phyloP scores from a whole-genome alignment of 2,113 vertebrate genomes.

The Trichechus manatus region DNA sequence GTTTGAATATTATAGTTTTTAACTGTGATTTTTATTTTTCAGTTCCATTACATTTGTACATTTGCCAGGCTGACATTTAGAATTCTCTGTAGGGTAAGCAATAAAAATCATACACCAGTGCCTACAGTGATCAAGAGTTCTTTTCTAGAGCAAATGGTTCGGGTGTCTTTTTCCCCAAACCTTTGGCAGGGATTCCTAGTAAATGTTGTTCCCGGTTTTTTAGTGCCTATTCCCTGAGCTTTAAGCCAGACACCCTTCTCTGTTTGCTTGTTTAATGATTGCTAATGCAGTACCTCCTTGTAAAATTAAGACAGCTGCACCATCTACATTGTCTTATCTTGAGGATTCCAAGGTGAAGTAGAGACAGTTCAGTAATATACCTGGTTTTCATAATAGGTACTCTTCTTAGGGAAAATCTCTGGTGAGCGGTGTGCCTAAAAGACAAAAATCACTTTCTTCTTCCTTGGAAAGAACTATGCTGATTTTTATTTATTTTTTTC shows the following conservation, averaged over 20 bases:
- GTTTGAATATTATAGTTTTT: conserved; percentile 53
- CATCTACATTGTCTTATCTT: not conserved
- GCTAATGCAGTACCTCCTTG: not conserved
- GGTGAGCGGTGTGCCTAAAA: not conserved
- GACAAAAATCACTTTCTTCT: conserved; percentile 18
- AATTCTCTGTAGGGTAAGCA: not conserved
- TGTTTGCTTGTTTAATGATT: conserved; percentile 21
- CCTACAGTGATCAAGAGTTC: not conserved
- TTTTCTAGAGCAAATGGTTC: not conserved
- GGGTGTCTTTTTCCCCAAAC: not conserved
- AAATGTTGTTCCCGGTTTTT: not conserved
- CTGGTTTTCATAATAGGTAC: not conserved
- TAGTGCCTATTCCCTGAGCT: not conserved
- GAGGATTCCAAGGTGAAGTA: conserved; percentile 27
- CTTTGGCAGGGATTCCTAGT: conserved; percentile 3
- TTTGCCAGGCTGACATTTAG: not conserved
- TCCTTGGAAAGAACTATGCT: conserved; percentile 30
- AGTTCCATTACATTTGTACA: conserved; percentile 12
- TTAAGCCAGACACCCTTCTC: not conserved
- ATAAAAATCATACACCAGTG: conserved; percentile 15
- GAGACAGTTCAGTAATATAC: not conserved
- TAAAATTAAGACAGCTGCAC: conserved; percentile 27
- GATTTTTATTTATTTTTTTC: not conserved
- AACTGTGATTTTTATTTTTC: conserved; percentile 39
- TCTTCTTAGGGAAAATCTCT: conserved; percentile 45